phyloP scores from a whole-genome alignment of 2,113 vertebrate species.

The Uropsilus gracilis region DNA sequence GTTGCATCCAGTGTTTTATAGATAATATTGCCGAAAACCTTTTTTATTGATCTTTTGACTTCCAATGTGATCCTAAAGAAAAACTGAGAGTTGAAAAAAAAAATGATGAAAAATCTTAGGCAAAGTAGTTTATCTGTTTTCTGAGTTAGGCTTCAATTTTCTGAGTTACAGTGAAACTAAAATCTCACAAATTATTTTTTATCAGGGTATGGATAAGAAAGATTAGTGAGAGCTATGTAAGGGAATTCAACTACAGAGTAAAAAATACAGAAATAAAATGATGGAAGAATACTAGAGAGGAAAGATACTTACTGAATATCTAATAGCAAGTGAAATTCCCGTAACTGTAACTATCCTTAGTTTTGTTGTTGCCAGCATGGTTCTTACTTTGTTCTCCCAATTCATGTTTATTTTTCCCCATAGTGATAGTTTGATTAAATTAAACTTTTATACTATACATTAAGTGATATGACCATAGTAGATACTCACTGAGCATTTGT shows the following conservation, averaged over 20 bases:
- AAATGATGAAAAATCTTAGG: background rate
- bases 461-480: slow-evolving; percentile 19
- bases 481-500: background rate
- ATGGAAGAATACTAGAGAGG: background rate
- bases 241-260: background rate
- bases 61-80: slow-evolving; percentile 1
- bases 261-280: slow-evolving; percentile 45
- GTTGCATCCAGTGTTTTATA: background rate
- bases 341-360: background rate
- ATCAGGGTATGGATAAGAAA: background rate
- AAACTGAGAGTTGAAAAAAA: background rate
- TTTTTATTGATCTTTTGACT: slow-evolving; percentile 27
- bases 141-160: background rate
- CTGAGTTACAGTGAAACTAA: slow-evolving; percentile 6
- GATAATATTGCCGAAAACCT: background rate
- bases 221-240: background rate
- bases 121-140: background rate
- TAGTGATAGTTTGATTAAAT: background rate
- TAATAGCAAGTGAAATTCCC: slow-evolving; percentile 11
- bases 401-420: slow-evolving; percentile 18
- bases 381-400: background rate
- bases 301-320: slow-evolving; percentile 16
- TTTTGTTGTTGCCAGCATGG: background rate
- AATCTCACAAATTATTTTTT: slow-evolving; percentile 21
- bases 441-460: background rate